A percentile compares a stretch with the other conserved stretches of the same genome.
Conservation (phyloP, 2,797 vertebrate genomes). For the Coluber constrictor region DNA sequence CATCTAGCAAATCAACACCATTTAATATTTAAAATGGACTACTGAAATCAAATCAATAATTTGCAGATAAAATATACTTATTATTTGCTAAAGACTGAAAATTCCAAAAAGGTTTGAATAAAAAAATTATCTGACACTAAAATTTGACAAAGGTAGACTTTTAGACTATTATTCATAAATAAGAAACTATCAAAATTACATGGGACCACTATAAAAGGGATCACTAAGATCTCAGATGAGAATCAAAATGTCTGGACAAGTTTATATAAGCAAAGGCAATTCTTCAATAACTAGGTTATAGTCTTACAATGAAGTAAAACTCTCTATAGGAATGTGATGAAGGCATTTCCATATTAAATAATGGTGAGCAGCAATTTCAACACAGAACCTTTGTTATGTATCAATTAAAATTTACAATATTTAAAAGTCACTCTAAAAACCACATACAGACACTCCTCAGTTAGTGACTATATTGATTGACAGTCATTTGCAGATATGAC, state of each 20-base stretch:
- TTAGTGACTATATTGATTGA: not conserved
- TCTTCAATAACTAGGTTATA: not conserved
- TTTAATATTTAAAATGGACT: not conserved
- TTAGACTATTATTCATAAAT: not conserved
- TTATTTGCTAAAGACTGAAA: not conserved
- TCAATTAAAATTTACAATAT: not conserved
- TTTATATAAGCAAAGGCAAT: not conserved
- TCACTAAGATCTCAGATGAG: not conserved
- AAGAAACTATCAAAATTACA: not conserved
- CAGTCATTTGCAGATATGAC: not conserved
- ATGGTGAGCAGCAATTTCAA: not conserved
- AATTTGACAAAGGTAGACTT: not conserved
- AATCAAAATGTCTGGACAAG: not conserved
- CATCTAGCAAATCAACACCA: not conserved
- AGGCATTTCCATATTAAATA: not conserved
- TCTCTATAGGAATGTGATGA: not conserved
- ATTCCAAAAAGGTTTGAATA: not conserved
- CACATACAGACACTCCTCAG: not conserved
- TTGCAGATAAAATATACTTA: not conserved
- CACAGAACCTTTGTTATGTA: not conserved
- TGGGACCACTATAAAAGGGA: not conserved
- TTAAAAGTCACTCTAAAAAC: not conserved
- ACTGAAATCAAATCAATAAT: not conserved
- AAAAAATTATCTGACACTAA: not conserved
- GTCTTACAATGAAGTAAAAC: not conserved